Percentiles rank a stretch among this genome's conserved stretches.
Evolutionary conservation across 2,888 invertebrate species (phyloP).

Genomic region (Hirudinaria manillensis): DNA sequence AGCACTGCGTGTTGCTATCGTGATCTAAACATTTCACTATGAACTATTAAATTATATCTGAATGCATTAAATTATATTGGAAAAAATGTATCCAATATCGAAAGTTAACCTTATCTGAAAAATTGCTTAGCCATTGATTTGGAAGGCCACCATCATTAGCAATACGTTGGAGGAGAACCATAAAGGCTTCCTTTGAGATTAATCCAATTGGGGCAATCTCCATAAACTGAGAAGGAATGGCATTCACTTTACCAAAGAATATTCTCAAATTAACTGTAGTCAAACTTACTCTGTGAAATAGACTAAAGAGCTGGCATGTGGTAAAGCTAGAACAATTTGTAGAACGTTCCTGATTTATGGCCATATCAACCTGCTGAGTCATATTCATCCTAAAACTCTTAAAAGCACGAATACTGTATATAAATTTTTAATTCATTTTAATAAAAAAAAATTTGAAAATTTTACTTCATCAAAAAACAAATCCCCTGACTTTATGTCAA

Average conservation of each 20-base stretch:
- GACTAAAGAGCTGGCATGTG: slow-evolving; percentile 2
- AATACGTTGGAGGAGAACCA: not conserved
- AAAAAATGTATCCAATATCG: not conserved
- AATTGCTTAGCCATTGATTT: not conserved
- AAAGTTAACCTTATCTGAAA: not conserved
- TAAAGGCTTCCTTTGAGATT: not conserved
- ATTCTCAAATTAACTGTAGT: not conserved
- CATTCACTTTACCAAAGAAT: not conserved
- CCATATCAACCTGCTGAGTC: not conserved
- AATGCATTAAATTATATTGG: not conserved
- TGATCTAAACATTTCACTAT: not conserved
- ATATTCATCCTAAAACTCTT: not conserved
- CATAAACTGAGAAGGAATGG: not conserved
- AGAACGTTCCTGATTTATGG: not conserved
- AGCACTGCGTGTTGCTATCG: not conserved
- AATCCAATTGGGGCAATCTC: not conserved
- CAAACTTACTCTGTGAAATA: not conserved
- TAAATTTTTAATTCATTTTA: not conserved
- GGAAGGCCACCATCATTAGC: not conserved
- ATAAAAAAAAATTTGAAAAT: not conserved
- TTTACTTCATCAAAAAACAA: not conserved
- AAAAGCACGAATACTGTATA: not conserved
- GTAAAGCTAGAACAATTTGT: not conserved
- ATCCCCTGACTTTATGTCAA: not conserved
- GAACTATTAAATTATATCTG: not conserved